phyloP scores from a whole-genome alignment of 2,888 invertebrate genomes.

The Limnephilus lunatus region DNA sequence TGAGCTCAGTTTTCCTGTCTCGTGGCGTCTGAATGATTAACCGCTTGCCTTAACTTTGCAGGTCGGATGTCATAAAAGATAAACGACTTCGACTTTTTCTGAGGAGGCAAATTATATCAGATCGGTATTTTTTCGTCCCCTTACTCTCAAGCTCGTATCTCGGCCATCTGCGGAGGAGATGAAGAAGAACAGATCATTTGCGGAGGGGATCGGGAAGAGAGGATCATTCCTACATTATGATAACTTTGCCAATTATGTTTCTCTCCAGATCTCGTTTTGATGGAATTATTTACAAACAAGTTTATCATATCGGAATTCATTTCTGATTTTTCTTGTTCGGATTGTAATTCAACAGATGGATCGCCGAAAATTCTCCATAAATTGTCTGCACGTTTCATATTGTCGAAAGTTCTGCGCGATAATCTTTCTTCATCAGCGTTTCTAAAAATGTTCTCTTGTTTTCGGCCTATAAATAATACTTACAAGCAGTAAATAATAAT shows the following conservation, averaged over 20 bases:
- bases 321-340: neutral
- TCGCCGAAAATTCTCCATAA: neutral
- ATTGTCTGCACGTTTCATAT: neutral
- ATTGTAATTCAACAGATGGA: constrained; percentile 34
- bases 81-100: constrained; percentile 61
- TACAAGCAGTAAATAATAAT: neutral
- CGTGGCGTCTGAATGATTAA: constrained; percentile 62
- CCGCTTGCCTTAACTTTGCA: constrained; percentile 62
- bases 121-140: constrained; percentile 49
- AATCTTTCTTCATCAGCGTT: neutral
- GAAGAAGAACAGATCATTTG: constrained; percentile 18
- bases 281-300: constrained; percentile 26
- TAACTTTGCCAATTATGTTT: constrained; percentile 42
- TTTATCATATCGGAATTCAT: constrained; percentile 32
- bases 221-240: constrained; percentile 31
- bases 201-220: constrained; percentile 2
- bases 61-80: constrained; percentile 65
- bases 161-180: constrained; percentile 18
- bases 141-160: constrained; percentile 2
- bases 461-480: neutral
- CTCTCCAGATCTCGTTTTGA: neutral
- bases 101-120: constrained; percentile 56
- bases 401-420: neutral
- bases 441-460: neutral
- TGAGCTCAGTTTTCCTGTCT: constrained; percentile 45